Conservation (phyloP, 2,888 invertebrate species). For the Ormyrus rosae region DNA sequence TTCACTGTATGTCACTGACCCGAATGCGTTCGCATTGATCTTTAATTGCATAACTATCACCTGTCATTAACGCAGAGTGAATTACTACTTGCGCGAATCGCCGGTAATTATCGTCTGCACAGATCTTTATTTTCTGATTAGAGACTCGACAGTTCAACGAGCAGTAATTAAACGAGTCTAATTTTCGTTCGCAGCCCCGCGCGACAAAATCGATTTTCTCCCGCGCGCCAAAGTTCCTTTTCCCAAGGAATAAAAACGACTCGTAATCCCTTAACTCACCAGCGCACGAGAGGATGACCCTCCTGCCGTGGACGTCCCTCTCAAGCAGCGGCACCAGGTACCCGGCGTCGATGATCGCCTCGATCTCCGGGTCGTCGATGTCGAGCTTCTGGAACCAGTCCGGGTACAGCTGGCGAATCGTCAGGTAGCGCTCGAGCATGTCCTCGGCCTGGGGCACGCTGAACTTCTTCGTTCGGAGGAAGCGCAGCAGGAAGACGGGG, state of each 20-base stretch:
- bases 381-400: constrained; percentile 91
- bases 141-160: no score
- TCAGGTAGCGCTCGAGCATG: constrained; percentile 91
- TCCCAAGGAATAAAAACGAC: neutral
- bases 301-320: constrained; percentile 85
- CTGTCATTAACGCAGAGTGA: no score
- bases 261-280: constrained; percentile 75
- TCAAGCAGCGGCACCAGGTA: constrained; percentile 86
- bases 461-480: constrained; percentile 91
- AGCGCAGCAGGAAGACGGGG: constrained; percentile 87
- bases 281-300: constrained; percentile 88
- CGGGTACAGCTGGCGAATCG: constrained; percentile 89
- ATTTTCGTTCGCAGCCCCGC: no score
- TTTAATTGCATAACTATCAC: no score
- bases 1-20: no score
- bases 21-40: no score
- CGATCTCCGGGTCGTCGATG: constrained; percentile 86
- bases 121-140: no score
- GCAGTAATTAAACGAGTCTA: no score
- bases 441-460: constrained; percentile 90
- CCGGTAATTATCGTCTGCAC: no score
- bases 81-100: no score
- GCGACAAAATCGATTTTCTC: no score
- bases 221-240: no score
- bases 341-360: constrained; percentile 88